Base-by-base conservation (phyloP, 1,140 invertebrate genomes). In the Dendroctonus ponderosae region DNA sequence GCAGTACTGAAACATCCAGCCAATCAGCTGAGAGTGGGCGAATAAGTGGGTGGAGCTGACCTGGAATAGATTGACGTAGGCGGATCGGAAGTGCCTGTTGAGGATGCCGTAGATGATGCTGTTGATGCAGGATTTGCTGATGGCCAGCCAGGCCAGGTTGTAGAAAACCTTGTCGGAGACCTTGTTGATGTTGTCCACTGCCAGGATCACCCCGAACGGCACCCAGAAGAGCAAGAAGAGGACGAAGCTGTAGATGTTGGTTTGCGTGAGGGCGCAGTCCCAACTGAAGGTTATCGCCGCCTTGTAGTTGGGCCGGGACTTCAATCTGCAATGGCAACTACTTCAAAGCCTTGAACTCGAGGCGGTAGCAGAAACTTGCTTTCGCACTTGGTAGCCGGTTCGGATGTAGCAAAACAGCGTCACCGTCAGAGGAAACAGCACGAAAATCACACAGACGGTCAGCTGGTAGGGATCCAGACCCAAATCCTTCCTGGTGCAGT, bases 21-120 rank as follows among this genome's bases (percentile, higher is more conserved):
- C 1, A 26, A 3, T 26, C 26, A 26, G 26, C 26, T 26, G 26
- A 26, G 3, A 26, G 26, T 26, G 26, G 26, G 26, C 26, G 26
- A 26, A 26, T 26, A 26, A 26, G 26, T 2, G 26, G 26, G n/a
- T 9, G 15, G 12, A 52, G 59, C 8, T 53, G 57, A 68, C 66
- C 60, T 68, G 72, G 73, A 91, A 92, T 7, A 92, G 78, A 73
- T 91, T 89, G 15, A 87, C 81, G 74, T 89, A 93, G 5, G 89
- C 89, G 65, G 83, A 86, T n/a, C 89, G 81, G 72, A 91, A 91
- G 74, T 88, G 85, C 0, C 84, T 79, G 72, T 89, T 87, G 3
- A 83, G 77, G 0, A 85, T 78, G 61, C 86, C 86, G 72, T 91
- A 91, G 1, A 91, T 74, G 5, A 89, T 80, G 70, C 85, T 87